Percentiles rank a stretch among this genome's conserved stretches.
phyloP scores from a whole-genome alignment of 2,113 vertebrate genomes.

The Boleophthalmus pectinirostris region DNA sequence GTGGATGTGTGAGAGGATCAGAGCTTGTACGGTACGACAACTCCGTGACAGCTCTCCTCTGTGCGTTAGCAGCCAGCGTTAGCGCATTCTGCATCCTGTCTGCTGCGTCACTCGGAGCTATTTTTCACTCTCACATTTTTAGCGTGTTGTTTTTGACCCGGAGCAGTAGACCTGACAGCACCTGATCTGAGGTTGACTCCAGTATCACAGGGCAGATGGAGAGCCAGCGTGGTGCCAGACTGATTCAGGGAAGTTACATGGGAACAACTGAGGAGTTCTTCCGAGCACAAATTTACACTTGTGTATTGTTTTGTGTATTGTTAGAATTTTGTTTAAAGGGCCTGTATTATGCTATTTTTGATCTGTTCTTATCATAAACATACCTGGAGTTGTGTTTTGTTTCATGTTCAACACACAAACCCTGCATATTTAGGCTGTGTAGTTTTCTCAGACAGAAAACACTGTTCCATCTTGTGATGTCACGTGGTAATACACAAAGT shows the following conservation, averaged over 20 bases:
- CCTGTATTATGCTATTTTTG: too few species aligned
- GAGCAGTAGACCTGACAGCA: slow-evolving; percentile 46
- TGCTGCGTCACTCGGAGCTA: not conserved
- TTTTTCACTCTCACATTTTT: slow-evolving; percentile 20
- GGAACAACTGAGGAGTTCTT: not conserved
- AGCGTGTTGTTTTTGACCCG: slow-evolving; percentile 54
- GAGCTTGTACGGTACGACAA: slow-evolving; percentile 40
- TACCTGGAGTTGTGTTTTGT: too few species aligned
- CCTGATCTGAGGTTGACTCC: slow-evolving; percentile 61
- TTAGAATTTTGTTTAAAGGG: not conserved
- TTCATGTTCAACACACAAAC: too few species aligned
- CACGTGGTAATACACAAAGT: too few species aligned
- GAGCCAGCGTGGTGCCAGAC: slow-evolving; percentile 45
- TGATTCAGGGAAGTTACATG: not conserved
- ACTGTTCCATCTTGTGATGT: too few species aligned
- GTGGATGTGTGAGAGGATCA: slow-evolving; percentile 56
- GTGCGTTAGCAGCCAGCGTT: slow-evolving; percentile 33
- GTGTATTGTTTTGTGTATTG: not conserved
- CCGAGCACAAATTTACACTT: not conserved
- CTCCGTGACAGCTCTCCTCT: slow-evolving; percentile 38
- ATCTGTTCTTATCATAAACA: too few species aligned
- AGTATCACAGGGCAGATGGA: slow-evolving; percentile 60
- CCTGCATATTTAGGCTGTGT: too few species aligned
- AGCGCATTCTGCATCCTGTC: slow-evolving; percentile 23
- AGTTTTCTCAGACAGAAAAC: too few species aligned